Conservation (phyloP, 2,888 invertebrate species). For the Latrodectus hesperus region DNA sequence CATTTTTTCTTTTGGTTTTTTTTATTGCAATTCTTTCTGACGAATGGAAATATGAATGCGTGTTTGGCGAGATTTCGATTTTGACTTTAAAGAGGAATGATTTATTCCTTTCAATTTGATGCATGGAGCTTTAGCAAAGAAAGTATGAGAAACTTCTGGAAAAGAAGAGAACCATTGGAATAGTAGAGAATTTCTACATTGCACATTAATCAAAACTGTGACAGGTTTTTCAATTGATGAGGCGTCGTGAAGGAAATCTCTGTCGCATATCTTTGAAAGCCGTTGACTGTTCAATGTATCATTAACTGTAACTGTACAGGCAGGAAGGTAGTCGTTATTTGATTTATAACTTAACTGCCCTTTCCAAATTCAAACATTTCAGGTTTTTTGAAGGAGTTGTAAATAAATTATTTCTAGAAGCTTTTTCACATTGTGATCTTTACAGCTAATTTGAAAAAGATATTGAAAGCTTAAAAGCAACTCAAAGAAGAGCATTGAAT, state of each 20-base stretch:
- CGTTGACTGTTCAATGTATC: background rate
- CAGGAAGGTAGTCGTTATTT: background rate
- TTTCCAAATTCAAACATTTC: background rate
- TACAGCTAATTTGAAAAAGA: no score
- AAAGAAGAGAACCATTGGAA: background rate
- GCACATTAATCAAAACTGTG: conserved; percentile 43
- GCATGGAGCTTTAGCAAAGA: background rate
- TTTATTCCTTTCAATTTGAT: background rate
- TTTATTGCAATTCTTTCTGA: background rate
- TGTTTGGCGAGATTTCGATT: background rate
- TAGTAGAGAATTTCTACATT: no score
- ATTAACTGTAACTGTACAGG: background rate
- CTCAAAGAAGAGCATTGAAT: no score
- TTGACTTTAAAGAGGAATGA: background rate
- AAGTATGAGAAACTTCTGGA: background rate
- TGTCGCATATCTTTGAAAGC: conserved; percentile 12
- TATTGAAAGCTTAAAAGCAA: no score
- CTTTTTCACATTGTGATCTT: no score
- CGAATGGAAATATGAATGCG: background rate
- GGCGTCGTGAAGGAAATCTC: conserved; percentile 25
- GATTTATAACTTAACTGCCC: background rate
- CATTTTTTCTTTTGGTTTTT: no score
- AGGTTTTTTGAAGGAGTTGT: background rate
- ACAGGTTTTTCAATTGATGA: conserved; percentile 55
- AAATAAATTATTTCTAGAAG: background rate